A percentile compares a stretch with the other conserved stretches of the same genome.
phyloP scores from a whole-genome alignment of 2,888 invertebrate genomes.

The Sphinx pinastri region DNA sequence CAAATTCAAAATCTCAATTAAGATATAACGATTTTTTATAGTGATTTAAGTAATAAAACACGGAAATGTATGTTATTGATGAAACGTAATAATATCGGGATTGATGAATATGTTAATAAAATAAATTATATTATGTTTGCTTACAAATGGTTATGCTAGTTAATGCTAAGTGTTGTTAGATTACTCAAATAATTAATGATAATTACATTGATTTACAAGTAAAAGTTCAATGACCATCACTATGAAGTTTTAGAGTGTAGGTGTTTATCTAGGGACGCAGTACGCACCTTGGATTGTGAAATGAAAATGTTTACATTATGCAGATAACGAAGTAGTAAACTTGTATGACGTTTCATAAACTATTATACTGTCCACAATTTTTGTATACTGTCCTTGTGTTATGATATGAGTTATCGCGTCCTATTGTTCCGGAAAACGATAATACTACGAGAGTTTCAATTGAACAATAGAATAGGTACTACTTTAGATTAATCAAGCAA shows the following conservation, averaged over 20 bases:
- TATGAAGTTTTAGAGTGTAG: slow-evolving; percentile 34
- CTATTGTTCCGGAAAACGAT: slow-evolving; percentile 35
- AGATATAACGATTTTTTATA: no score
- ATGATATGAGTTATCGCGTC: slow-evolving; percentile 32
- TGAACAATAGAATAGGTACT: slow-evolving; percentile 26
- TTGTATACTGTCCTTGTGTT: not conserved
- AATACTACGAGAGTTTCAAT: slow-evolving; percentile 33
- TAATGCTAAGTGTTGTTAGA: slow-evolving; percentile 33
- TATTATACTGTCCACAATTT: slow-evolving; percentile 1
- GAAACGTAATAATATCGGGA: no score
- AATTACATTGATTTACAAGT: slow-evolving; percentile 35
- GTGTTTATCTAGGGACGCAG: slow-evolving; percentile 34
- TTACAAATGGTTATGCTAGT: not conserved
- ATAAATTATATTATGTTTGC: no score
- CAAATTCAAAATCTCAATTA: no score
- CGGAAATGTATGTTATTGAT: no score
- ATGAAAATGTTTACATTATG: slow-evolving; percentile 41
- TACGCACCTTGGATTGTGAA: slow-evolving; percentile 37
- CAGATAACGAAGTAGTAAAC: slow-evolving; percentile 39
- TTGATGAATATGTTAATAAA: slow-evolving; percentile 33
- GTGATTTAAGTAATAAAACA: no score
- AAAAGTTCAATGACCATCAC: slow-evolving; percentile 42
- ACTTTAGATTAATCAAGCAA: slow-evolving; percentile 12
- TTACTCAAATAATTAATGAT: slow-evolving; percentile 36
- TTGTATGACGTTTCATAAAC: slow-evolving; percentile 31